Percentiles rank a stretch among this genome's conserved stretches.
These are phyloP conservation scores for Perognathus longimembris DNA, from an alignment of 2,113 vertebrate genomes.

Conservation along the genomic window DNA sequence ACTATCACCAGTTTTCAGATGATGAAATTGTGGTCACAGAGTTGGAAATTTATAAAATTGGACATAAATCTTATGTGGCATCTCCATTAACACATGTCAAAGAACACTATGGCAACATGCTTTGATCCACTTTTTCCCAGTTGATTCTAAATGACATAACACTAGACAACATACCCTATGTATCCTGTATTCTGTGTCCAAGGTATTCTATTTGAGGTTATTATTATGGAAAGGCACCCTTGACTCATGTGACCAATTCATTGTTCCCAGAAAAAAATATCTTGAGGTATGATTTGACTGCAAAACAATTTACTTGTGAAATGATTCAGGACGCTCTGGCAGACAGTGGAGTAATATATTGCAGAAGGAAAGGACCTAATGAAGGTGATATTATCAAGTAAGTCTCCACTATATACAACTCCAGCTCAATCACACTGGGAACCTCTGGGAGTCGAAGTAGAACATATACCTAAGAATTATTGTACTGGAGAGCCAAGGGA, in stretches of 20 bases:
- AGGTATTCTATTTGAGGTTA: background rate
- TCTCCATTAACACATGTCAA: background rate
- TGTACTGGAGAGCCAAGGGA: background rate
- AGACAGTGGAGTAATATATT: background rate
- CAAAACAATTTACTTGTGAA: conserved; percentile 32
- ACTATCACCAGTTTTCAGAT: conserved; percentile 31
- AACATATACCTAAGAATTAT: background rate
- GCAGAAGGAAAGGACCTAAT: background rate
- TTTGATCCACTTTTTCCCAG: background rate
- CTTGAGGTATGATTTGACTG: conserved; percentile 1
- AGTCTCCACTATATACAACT: background rate
- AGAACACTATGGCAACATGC: background rate
- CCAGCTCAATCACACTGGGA: background rate
- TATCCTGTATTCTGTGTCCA: background rate
- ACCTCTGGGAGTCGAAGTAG: background rate
- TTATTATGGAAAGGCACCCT: background rate
- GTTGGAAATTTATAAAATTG: conserved; percentile 17
- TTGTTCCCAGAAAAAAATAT: conserved; percentile 13
- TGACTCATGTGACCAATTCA: background rate
- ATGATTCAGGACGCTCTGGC: conserved; percentile 1
- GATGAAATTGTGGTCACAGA: background rate
- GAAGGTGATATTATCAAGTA: background rate
- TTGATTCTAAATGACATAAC: background rate
- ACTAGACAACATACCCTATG: background rate
- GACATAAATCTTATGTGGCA: background rate